Evolutionary conservation across 2,888 invertebrate genomes (phyloP).

Genomic region (Calephelis perditalis): DNA sequence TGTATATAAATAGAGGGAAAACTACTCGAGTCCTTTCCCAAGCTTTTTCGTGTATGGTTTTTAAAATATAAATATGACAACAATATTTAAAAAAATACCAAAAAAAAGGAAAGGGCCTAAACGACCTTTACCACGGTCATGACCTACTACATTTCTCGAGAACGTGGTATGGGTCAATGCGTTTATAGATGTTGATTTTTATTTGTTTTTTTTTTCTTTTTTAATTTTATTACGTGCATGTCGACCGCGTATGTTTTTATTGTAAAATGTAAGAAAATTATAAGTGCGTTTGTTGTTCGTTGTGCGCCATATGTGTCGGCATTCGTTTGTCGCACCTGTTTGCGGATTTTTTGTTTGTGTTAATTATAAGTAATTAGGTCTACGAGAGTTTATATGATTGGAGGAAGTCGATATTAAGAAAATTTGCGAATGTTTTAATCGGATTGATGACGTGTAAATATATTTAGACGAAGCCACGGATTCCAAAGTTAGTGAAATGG

Average conservation of each 20-base stretch:
- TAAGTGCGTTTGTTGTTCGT: conserved; percentile 71
- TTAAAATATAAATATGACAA: conserved; percentile 51
- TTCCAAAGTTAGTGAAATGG: neutral
- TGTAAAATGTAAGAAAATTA: conserved; percentile 51
- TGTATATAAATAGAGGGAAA: conserved; percentile 47
- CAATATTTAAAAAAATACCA: conserved; percentile 30
- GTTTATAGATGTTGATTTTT: conserved; percentile 42
- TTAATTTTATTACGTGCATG: conserved; percentile 63
- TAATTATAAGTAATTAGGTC: conserved; percentile 21
- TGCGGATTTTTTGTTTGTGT: conserved; percentile 25
- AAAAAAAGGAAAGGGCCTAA: conserved; percentile 59
- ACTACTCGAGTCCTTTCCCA: conserved; percentile 47
- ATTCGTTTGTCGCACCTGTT: conserved; percentile 41
- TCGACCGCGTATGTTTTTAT: conserved; percentile 45
- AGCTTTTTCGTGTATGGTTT: conserved; percentile 55
- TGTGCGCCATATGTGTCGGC: conserved; percentile 57
- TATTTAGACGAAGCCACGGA: neutral
- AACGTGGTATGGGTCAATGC: conserved; percentile 43
- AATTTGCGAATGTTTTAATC: conserved; percentile 8
- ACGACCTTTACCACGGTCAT: conserved; percentile 47
- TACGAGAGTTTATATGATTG: conserved; percentile 11
- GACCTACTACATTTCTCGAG: conserved; percentile 37
- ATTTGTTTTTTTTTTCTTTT: conserved; percentile 44
- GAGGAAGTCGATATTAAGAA: conserved; percentile 10
- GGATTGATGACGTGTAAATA: conserved; percentile 6